Base-by-base conservation (phyloP, 2,888 invertebrate genomes). In the Eumerus sabulonum region DNA sequence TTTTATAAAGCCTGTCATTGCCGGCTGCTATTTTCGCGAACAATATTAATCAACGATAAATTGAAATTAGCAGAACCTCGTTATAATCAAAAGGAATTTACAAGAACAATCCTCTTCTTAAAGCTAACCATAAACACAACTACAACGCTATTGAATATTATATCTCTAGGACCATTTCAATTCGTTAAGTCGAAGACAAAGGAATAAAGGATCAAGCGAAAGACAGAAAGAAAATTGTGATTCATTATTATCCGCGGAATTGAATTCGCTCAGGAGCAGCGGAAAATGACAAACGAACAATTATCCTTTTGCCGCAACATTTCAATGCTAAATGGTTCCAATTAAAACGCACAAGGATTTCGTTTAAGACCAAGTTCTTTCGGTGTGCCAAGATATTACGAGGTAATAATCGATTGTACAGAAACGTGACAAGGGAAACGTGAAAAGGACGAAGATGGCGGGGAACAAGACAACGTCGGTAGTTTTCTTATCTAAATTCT, bases 261-360 rank as follows among this genome's bases (percentile, higher is more conserved):
- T 70, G 27, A 74, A 68, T 70, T 73, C 59, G 16, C 17, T 48
- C 44, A 59, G 36, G 50, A 14, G 14, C 35, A 38, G 12, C 64
- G 64, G 63, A 79, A 79, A 73, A 73, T 57, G 53, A 74, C 73
- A 74, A 79, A 70, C 68, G 79, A 79, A 74, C 79, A 79, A 79
- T 79, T 74, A 79, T 79, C 63, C 68, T 60, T 79, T 56, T 64
- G 79, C 73, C 68, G 79, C 79, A 79, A 70, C 74, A 74, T 79
- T 79, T 79, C 73, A 79, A 79, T 79, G 79, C 68, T 74, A 79
- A 79, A 79, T 79, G 68, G 79, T 47, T 68, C 68, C 79, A 79
- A 79, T 79, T 79, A 79, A 70, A 79, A 73, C 56, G 71, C 64
- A 47, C 42, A 67, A 53, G 62, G 56, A 67, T 67, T 67, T 51